Evolutionary conservation across 2,113 vertebrate species (phyloP).

Genomic region (Poeciliopsis prolifica): DNA sequence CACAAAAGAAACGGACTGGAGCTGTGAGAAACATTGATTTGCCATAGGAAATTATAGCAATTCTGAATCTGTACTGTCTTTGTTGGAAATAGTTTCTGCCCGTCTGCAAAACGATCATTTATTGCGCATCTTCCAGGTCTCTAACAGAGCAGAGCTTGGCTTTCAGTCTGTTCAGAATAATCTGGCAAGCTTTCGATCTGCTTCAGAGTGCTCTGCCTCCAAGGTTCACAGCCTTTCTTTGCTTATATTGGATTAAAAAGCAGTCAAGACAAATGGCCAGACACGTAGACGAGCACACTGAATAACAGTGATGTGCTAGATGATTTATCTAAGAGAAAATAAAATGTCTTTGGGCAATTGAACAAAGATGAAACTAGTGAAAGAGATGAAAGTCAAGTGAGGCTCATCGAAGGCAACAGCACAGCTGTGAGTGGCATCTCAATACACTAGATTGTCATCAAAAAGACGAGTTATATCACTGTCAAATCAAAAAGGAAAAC

Average conservation of each 20-base stretch:
- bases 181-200: slow-evolving; percentile 30
- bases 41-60: background rate
- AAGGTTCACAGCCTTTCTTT: slow-evolving; percentile 17
- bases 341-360: background rate
- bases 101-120: slow-evolving; percentile 25
- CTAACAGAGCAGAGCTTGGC: slow-evolving; percentile 12
- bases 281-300: slow-evolving; percentile 8
- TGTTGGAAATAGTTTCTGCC: background rate
- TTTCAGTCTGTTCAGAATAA: slow-evolving; percentile 15
- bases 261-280: slow-evolving; percentile 9
- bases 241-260: slow-evolving; percentile 21
- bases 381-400: background rate
- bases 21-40: background rate
- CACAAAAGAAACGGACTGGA: background rate
- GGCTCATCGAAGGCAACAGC: background rate
- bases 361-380: background rate
- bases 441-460: background rate
- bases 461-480: background rate
- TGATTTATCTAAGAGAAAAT: background rate
- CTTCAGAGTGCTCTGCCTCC: slow-evolving; percentile 18
- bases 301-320: slow-evolving; percentile 15
- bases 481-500: background rate
- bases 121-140: slow-evolving; percentile 22
- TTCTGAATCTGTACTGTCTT: background rate
- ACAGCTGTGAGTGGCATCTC: background rate